A percentile compares a stretch with the other conserved stretches of the same genome.
These are phyloP conservation scores for Schizaphis graminum DNA, from an alignment of 2,888 invertebrate species.

Conservation along the genomic window DNA sequence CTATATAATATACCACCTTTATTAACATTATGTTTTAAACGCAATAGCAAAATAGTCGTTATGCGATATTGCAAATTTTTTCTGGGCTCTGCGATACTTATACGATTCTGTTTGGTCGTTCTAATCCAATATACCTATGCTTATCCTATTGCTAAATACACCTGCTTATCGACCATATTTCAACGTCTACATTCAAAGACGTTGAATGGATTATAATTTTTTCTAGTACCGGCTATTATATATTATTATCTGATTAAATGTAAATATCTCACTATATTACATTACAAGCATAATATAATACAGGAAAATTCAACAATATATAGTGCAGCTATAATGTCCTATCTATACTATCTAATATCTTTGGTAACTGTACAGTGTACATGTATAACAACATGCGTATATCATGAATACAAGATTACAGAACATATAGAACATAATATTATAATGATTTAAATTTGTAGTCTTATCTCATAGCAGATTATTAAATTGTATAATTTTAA, in stretches of 20 bases:
- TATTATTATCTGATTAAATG: constrained; percentile 14
- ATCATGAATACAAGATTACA: not conserved
- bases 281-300: constrained; percentile 3
- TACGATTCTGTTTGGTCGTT: not conserved
- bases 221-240: not conserved
- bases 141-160: constrained; percentile 8
- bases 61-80: not conserved
- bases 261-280: constrained; percentile 7
- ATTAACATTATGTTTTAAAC: not conserved
- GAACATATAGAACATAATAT: not conserved
- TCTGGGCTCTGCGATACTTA: not conserved
- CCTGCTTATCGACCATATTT: constrained; percentile 8
- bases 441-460: not conserved
- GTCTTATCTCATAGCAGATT: not conserved
- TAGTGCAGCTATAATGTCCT: not conserved
- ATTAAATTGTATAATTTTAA: constrained; percentile 5
- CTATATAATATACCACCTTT: too few species aligned
- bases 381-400: not conserved
- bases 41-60: not conserved
- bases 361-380: not conserved
- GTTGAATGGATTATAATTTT: constrained; percentile 17
- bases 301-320: not conserved
- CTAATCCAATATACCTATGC: not conserved
- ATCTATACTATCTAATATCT: constrained; percentile 4
- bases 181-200: not conserved